Conservation (phyloP, 2,113 vertebrate genomes). For the Rissa tridactyla region DNA sequence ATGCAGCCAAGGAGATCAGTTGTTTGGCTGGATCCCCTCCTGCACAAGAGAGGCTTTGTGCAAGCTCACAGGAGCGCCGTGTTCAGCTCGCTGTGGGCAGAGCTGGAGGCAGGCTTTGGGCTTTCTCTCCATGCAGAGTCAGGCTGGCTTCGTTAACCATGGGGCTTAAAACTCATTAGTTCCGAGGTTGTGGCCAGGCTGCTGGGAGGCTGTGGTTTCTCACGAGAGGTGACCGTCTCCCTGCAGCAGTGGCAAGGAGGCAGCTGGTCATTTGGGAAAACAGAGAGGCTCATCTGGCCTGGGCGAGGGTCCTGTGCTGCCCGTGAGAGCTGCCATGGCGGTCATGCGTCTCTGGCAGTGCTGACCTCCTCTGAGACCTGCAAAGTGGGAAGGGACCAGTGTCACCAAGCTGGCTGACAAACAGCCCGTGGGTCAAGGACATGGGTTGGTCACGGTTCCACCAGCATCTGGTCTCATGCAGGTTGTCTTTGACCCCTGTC, state of each 20-base stretch:
- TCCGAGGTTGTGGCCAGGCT: background rate
- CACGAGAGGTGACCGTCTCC: background rate
- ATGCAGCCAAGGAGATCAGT: background rate
- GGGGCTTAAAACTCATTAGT: background rate
- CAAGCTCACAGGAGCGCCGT: background rate
- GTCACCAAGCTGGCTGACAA: background rate
- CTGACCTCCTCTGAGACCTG: background rate
- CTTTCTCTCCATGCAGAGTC: background rate
- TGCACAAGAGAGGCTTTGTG: conserved; percentile 24
- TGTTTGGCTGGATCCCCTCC: background rate
- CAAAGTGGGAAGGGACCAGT: background rate
- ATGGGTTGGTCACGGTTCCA: background rate
- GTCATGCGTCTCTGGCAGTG: background rate
- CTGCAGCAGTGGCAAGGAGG: background rate
- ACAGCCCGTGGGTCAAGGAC: background rate
- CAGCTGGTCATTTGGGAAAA: background rate
- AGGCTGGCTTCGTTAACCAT: background rate
- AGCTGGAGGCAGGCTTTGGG: background rate
- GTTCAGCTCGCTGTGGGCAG: background rate
- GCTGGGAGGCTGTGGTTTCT: background rate
- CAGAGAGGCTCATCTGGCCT: background rate
- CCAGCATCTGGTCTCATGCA: background rate
- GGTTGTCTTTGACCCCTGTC: background rate
- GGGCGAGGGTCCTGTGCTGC: background rate
- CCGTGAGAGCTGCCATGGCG: background rate